Evolutionary conservation across 1,140 invertebrate genomes (phyloP), one percentile per base, ranked within the genome.

Genomic region (Acromyrmex echinatior): DNA sequence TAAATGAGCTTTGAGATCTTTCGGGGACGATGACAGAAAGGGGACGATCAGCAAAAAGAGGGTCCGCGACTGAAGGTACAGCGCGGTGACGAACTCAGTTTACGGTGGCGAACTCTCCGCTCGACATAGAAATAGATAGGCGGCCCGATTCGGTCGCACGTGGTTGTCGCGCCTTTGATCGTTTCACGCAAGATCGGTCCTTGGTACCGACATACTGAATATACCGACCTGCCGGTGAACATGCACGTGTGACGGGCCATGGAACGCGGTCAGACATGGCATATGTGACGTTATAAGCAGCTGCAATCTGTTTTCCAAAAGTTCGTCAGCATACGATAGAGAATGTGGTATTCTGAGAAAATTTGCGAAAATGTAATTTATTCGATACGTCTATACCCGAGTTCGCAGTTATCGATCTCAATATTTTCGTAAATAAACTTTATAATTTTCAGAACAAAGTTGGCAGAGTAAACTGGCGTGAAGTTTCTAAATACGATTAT

Each of bases 131-230:
- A 86, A 86, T 86, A 86, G 87, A 86, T 86, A 78, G 45, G 25
- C 63, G 12, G 60, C 45, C 28, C 60, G 65, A 65, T 84, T 74
- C 53, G 65, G 71, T 74, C 56, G 70, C 70, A 78, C 58, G 80
- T 89, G 79, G 39, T 79, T 76, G 70, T 74, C 66, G 2, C 21
- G 62, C 73, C 87, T 90, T 90, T 90, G 89, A 90, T 90, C 87
- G 74, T 88, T 87, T 90, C 80, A 90, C 87, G 85, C 87, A 89
- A 87, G 84, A 88, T 88, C 74, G 84, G 31, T 62, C 58, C 56
- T 39, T 81, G 86, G n/a, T 45, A 60, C 65, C 25, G 56, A 76
- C 70, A 60, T 45, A 60, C 16, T 18, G 25, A 51, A 58, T 14
- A 10, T 66, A 18, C 49, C 18, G 28, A 14, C 49, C 51, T 71